Base-by-base conservation (phyloP, 1,140 invertebrate genomes). In the Lethrus apterus region DNA sequence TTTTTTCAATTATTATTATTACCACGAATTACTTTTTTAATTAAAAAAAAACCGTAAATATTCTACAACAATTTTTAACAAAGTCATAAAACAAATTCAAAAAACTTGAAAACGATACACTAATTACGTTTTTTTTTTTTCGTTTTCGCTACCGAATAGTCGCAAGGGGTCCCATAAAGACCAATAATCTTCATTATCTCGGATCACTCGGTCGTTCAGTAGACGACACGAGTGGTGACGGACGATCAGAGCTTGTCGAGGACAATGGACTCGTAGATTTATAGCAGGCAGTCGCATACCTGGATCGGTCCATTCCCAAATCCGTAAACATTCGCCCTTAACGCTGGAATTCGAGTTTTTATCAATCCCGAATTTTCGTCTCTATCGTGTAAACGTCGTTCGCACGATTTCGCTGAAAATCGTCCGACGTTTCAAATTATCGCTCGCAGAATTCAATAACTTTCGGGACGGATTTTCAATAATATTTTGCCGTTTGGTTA, bases 281-380 rank as follows among this genome's bases (percentile, higher is more conserved):
- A 53, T 42, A 35, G 54, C 44, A 29, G 38, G 48, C 51, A 50
- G 54, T 53, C 54, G 50, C 54, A 56, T 56, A 56, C 54, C 54
- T 56, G 54, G 26, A 56, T 56, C 51, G 44, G 51, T 23, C 51
- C 51, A 56, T 53, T 56, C 53, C 54, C 54, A 56, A 56, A 56
- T 56, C 48, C 53, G 54, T 53, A 56, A 51, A 56, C 54, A 52
- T 53, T 52, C 32, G 44, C 54, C 51, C 48, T 52, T 30, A 46
- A 40, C 44, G 17, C 13, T 50, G 47, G 51, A 50, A 56, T 56
- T 45, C 48, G 24, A 49, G 47, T 52, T 52, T 52, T 56, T 56
- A 52, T 52, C 46, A 45, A 42, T 35, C 29, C 32, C 48, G 24
- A 21, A 38, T 24, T 15, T 48, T 46, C 47, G 46, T 48, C 49